Conservation (phyloP, 2,797 vertebrate species). For the Merluccius polli region DNA sequence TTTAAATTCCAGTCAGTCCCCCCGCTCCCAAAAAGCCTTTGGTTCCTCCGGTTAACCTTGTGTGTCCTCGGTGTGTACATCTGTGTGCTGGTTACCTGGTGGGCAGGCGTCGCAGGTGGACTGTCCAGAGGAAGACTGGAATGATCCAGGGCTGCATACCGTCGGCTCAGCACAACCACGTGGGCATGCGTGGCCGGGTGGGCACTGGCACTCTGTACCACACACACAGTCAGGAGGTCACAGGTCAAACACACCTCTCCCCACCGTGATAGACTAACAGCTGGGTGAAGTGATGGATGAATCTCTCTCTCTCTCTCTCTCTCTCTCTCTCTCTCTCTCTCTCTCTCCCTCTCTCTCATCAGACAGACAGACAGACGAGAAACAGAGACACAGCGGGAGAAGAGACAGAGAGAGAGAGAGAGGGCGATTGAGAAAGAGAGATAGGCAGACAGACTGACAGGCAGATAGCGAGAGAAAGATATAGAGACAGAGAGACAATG, state of each 20-base stretch:
- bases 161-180: conserved; percentile 66
- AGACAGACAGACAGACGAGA: not conserved
- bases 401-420: not conserved
- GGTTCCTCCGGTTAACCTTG: not conserved
- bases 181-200: conserved; percentile 67
- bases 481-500: too few species aligned
- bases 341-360: too few species aligned
- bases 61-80: not conserved
- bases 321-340: too few species aligned
- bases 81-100: conserved; percentile 55
- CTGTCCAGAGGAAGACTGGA: conserved; percentile 77
- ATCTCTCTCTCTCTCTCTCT: too few species aligned
- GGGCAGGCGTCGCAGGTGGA: conserved; percentile 63
- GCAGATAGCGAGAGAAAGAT: too few species aligned
- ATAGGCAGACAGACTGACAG: not conserved
- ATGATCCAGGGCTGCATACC: conserved; percentile 78
- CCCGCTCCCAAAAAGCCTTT: not conserved
- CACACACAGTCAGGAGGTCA: conserved; percentile 11
- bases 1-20: not conserved
- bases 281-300: not conserved
- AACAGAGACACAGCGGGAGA: not conserved
- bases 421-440: not conserved
- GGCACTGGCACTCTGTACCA: conserved; percentile 72
- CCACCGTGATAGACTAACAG: not conserved
- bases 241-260: not conserved